These are phyloP conservation scores for Pollenia labialis DNA, from an alignment of 2,888 invertebrate species.

Conservation along the genomic window DNA sequence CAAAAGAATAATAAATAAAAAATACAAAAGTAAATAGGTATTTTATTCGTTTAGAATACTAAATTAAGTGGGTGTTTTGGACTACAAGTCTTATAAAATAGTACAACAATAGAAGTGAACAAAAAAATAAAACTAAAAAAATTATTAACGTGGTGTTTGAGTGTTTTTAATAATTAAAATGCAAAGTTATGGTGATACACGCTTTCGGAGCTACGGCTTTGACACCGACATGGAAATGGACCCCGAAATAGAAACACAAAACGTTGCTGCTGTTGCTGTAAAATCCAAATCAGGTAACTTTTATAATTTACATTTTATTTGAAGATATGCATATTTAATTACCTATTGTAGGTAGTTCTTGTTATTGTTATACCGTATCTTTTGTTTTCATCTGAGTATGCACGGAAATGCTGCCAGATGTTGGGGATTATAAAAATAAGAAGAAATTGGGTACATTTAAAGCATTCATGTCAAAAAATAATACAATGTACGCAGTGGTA, in stretches of 20 bases:
- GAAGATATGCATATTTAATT: background rate
- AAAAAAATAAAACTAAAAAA: background rate
- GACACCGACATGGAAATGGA: conserved; percentile 84
- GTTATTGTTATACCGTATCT: background rate
- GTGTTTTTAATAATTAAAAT: conserved; percentile 70
- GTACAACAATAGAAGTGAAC: background rate
- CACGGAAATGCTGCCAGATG: conserved; percentile 37
- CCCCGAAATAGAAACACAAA: conserved; percentile 78
- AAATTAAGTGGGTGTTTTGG: background rate
- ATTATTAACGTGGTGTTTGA: background rate
- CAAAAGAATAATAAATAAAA: conserved; percentile 15
- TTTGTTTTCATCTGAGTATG: background rate
- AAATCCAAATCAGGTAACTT: conserved; percentile 79
- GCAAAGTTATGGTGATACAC: conserved; percentile 83
- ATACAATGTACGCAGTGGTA: background rate
- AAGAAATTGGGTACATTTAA: background rate
- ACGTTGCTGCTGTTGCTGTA: conserved; percentile 55
- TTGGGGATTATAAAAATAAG: conserved; percentile 1
- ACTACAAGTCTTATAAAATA: background rate
- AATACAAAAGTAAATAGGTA: conserved; percentile 3
- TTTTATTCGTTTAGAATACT: background rate
- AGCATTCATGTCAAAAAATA: background rate
- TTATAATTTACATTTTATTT: background rate
- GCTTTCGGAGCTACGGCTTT: conserved; percentile 83
- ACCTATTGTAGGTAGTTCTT: background rate